Conservation (phyloP, 2,888 invertebrate genomes). For the Gastracanthus pulcherrimus region DNA sequence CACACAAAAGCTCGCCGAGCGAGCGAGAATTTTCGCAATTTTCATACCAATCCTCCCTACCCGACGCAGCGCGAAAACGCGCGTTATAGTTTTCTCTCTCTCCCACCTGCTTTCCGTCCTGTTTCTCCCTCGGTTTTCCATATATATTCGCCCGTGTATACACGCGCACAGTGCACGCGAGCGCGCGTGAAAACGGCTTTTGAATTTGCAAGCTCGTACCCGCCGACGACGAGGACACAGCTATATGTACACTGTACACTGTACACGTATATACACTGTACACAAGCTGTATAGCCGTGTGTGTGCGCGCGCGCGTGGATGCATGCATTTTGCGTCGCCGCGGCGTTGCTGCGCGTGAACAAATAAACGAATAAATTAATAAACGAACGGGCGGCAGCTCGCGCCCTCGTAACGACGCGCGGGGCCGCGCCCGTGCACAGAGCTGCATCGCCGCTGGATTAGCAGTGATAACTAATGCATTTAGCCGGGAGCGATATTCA, state of each 20-base stretch:
- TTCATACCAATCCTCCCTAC: conserved; percentile 10
- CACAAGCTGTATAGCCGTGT: neutral
- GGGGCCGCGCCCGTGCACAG: no score
- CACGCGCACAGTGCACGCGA: no score
- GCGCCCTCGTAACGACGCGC: conserved; percentile 7
- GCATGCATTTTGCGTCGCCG: neutral
- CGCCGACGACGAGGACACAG: no score
- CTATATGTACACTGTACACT: no score
- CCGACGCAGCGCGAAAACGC: neutral
- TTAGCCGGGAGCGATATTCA: conserved; percentile 68
- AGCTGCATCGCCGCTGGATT: conserved; percentile 65
- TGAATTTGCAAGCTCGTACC: neutral
- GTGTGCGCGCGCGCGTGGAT: neutral
- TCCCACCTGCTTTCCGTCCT: neutral
- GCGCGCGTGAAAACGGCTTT: conserved; percentile 22
- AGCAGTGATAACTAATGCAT: conserved; percentile 71
- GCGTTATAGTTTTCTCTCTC: neutral
- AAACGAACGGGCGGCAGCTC: conserved; percentile 39
- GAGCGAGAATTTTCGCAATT: conserved; percentile 41
- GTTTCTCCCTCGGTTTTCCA: no score
- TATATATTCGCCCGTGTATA: neutral
- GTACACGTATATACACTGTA: neutral
- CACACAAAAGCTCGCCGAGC: neutral
- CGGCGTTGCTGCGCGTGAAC: conserved; percentile 50
- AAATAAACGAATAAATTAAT: conserved; percentile 62